Evolutionary conservation across 2,113 vertebrate species (phyloP).

Genomic region (Furnarius figulus): DNA sequence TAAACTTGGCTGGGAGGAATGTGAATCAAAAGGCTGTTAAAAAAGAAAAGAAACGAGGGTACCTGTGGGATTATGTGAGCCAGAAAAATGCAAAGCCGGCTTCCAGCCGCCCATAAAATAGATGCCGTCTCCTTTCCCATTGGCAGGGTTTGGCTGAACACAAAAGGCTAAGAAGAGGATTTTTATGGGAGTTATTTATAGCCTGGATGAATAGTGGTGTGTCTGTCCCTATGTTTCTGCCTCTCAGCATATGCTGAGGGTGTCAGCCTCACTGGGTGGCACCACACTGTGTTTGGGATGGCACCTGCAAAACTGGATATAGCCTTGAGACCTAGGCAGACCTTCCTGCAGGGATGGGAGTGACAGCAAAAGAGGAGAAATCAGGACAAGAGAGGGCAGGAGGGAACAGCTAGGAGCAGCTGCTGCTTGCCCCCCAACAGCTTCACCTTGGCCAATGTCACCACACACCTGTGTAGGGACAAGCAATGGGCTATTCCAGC

Average conservation of each 20-base stretch:
- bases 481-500: background rate
- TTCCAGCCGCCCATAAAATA: constrained; percentile 52
- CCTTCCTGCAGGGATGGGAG: background rate
- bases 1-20: constrained; percentile 44
- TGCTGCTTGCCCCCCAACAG: background rate
- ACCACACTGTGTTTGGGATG: background rate
- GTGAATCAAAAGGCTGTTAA: constrained; percentile 56
- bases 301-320: background rate
- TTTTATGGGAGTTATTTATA: constrained; percentile 52
- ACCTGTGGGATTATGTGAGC: constrained; percentile 36
- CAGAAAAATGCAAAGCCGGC: constrained; percentile 35
- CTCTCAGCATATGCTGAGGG: background rate
- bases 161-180: constrained; percentile 25
- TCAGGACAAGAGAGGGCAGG: background rate
- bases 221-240: background rate
- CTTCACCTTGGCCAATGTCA: background rate
- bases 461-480: background rate
- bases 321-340: background rate
- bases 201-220: background rate
- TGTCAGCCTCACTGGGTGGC: fast-evolving
- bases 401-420: background rate
- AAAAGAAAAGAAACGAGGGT: constrained; percentile 19
- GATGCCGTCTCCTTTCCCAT: constrained; percentile 31
- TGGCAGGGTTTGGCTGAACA: constrained; percentile 32
- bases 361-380: background rate